These are phyloP conservation scores for Psix sp. DNA, from an alignment of 1,140 invertebrate genomes.

Conservation along the genomic window DNA sequence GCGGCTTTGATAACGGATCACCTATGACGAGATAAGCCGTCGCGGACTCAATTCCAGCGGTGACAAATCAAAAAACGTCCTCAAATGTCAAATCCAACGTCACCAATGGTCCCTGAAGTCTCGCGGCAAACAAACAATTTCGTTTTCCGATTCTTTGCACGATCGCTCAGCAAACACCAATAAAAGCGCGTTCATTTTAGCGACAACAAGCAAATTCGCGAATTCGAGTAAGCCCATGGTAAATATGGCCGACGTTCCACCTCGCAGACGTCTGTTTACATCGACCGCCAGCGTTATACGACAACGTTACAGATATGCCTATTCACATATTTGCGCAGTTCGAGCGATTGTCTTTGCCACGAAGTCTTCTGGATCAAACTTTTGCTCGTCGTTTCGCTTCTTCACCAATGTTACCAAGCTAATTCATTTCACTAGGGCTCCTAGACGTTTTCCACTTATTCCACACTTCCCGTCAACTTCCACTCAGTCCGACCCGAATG, in stretches of 20 bases:
- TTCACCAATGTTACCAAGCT: too few species aligned
- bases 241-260: slow-evolving; percentile 42
- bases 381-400: neutral
- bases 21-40: slow-evolving; percentile 34
- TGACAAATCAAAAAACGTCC: neutral
- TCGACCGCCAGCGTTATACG: slow-evolving; percentile 39
- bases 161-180: slow-evolving; percentile 40
- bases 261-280: slow-evolving; percentile 37
- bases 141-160: neutral
- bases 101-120: too few species aligned
- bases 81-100: neutral
- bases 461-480: neutral
- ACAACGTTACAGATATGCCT: slow-evolving; percentile 52
- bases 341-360: slow-evolving; percentile 14
- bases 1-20: slow-evolving; percentile 46
- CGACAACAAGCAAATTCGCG: slow-evolving; percentile 26
- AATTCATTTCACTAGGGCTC: too few species aligned
- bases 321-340: slow-evolving; percentile 51
- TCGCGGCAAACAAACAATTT: slow-evolving; percentile 3
- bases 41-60: slow-evolving; percentile 26
- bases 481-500: neutral
- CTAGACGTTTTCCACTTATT: neutral
- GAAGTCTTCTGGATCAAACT: slow-evolving; percentile 4
- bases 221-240: slow-evolving; percentile 48
- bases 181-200: slow-evolving; percentile 24